Evolutionary conservation across 2,888 invertebrate species (phyloP).

Genomic region (Xanthia icteritia): DNA sequence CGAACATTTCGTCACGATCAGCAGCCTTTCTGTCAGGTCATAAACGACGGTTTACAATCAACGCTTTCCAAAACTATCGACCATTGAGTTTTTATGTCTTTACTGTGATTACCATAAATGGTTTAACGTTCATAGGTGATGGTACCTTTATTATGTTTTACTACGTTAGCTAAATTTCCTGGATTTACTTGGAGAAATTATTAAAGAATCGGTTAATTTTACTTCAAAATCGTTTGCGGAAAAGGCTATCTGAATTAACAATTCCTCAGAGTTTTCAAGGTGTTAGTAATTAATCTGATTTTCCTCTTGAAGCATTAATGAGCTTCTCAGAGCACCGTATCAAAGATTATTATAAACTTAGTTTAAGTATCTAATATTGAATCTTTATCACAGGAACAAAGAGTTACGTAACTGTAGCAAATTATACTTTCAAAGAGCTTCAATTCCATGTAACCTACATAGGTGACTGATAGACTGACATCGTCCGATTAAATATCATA

Average conservation of each 20-base stretch:
- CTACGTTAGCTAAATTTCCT: constrained; percentile 10
- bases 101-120: constrained; percentile 56
- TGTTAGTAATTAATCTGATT: neutral
- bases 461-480: neutral
- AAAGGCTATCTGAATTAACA: neutral
- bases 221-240: neutral
- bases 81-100: constrained; percentile 51
- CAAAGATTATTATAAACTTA: constrained; percentile 3
- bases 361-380: neutral
- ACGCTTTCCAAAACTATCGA: constrained; percentile 51
- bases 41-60: constrained; percentile 51
- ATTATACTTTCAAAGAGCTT: neutral
- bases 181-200: constrained; percentile 10
- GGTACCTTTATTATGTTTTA: constrained; percentile 33
- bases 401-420: neutral
- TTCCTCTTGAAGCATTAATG: neutral
- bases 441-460: neutral
- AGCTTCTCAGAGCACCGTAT: neutral
- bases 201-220: neutral
- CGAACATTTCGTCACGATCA: constrained; percentile 48
- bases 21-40: constrained; percentile 16
- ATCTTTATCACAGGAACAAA: neutral
- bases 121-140: constrained; percentile 57
- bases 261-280: neutral
- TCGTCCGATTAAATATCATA: neutral